Evolutionary conservation across 1,140 invertebrate genomes (phyloP), one percentile per base, ranked within the genome.

Genomic region (Diabrotica undecimpunctata): DNA sequence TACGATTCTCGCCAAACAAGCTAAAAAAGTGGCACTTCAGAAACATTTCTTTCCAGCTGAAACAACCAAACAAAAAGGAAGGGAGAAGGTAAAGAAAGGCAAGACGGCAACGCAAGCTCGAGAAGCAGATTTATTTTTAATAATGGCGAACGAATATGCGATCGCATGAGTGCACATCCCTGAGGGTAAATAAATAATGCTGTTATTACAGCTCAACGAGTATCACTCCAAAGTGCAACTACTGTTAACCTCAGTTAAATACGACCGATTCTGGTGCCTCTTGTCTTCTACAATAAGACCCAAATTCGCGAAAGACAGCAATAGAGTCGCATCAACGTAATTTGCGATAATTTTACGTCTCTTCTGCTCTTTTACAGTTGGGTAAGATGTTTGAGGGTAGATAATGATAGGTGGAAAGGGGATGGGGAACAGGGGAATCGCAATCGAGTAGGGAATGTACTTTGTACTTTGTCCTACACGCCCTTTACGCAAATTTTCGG

Each of bases 131-230:
- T 76, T 76, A 75, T 76, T 75, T 78, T 78, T 77, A 76, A 77
- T 76, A 78, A 78, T 78, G 76, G 76, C 74, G 72, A 69, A 70
- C 72, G 71, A 71, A 75, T 71, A 68, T 60, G 64, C 61, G 63
- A 71, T 72, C 70, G 72, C 75, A 72, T 70, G 73, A 72, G 62
- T 68, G 72, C 68, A 74, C 72, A 70, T 71, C 71, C 71, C 70
- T 63, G 64, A 46, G 72, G 72, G 73, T 78, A 76, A 78, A 76
- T 78, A 77, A 78, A 77, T 78, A 76, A 77, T 75, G 74, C 74
- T 73, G 74, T 78, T 77, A 76, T 77, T 74, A 77, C 75, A 71
- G 70, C 62, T 71, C 70, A 69, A 61, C 71, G 74, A 70, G 65
- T 74, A 72, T 72, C 67, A 70, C 64, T 60, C 50, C n/a, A 57